Conservation (phyloP, 2,113 vertebrate species). For the Gymnobelideus leadbeateri region DNA sequence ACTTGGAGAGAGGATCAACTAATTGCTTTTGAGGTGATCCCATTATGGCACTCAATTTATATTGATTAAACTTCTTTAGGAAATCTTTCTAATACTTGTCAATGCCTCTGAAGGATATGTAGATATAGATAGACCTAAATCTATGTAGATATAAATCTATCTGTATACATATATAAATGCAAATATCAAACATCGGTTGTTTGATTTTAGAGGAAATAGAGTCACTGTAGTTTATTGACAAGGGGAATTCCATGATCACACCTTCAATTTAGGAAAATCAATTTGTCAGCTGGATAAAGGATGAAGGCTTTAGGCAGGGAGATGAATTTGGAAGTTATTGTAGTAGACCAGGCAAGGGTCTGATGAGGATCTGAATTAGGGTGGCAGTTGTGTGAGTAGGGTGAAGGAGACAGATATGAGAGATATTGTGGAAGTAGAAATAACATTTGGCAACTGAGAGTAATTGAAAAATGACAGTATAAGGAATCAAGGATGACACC, state of each 20-base stretch:
- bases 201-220: background rate
- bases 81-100: background rate
- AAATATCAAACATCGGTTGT: background rate
- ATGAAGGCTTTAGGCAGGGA: background rate
- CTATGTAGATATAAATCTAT: background rate
- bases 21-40: background rate
- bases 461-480: background rate
- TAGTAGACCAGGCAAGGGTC: background rate
- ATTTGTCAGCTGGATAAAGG: no score
- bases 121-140: background rate
- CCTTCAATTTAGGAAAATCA: no score
- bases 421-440: background rate
- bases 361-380: background rate
- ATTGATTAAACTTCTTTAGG: background rate
- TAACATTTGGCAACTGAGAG: background rate
- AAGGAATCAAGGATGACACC: background rate
- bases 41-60: background rate
- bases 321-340: background rate
- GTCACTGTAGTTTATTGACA: no score
- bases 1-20: background rate
- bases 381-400: background rate
- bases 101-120: background rate
- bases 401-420: background rate
- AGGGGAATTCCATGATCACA: no score
- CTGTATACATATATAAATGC: background rate